Base-by-base conservation (phyloP, 2,797 vertebrate genomes). In the Nannoperca australis region DNA sequence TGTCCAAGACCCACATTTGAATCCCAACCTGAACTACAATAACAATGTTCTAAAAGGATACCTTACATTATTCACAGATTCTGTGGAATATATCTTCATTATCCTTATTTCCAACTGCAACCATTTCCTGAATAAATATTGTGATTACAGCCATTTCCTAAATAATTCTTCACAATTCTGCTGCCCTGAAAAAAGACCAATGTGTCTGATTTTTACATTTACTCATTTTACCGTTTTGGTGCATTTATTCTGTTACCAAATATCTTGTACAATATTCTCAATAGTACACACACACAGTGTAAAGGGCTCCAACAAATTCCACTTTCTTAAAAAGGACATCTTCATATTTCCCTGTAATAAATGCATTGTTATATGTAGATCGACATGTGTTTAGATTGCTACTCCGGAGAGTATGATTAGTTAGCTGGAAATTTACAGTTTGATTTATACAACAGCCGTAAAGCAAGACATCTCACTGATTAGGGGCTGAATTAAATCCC, bases 61-160 rank as follows among this genome's bases (percentile, higher is more conserved):
- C 76, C 85, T 91, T 81, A 83, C 75, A 89, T 88, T 73, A 90
- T 82, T 87, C 68, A 69, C 66, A 61, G 36, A 87, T 90, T 83
- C 78, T 68, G 76, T 47, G 75, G 80, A 78, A 88, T 91, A 79
- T 42, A 68, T 90, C 87, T 89, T 91, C 91, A 90, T 92, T 91
- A 89, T 88, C 78, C 61, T 61, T 75, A 83, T 87, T 89, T 90
- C 81, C 85, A 86, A 40, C 61, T 70, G 78, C 63, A 77, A 88
- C 81, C 60, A 82, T 85, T 90, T 93, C 87, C 90, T 88, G 78
- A 83, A 81, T 85, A 88, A 90, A 91, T 91, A 89, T 73, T 60
- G 88, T 90, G 69, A 92, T 92, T 92, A 84, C 18, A 79, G 85
- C 78, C 83, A 87, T 91, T 93, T 92, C 90, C 88, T 78, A 82